These are phyloP conservation scores for Cosmorhoe ocellata DNA, from an alignment of 2,888 invertebrate genomes.

Conservation along the genomic window DNA sequence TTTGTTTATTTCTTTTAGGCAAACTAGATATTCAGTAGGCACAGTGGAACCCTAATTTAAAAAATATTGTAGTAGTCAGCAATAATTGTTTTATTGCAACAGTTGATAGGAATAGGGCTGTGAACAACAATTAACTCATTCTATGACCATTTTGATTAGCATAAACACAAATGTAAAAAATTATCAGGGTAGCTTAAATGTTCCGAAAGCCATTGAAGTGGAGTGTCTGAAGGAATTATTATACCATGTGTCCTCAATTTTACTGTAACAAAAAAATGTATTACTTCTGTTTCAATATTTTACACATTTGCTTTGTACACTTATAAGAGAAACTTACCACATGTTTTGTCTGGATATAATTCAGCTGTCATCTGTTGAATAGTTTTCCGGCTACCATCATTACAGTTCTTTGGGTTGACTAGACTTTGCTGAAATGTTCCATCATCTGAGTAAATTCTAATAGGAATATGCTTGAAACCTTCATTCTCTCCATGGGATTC, in stretches of 20 bases:
- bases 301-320: too few relatives aligned
- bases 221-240: conserved; percentile 92
- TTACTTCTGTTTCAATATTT: too few relatives aligned
- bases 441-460: conserved; percentile 90
- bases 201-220: conserved; percentile 98
- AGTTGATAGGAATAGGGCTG: too few relatives aligned
- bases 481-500: conserved; percentile 90
- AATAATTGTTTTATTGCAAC: too few relatives aligned
- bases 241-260: conserved; percentile 94
- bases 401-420: conserved; percentile 86
- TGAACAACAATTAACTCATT: neutral
- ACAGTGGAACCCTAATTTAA: too few relatives aligned
- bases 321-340: conserved; percentile 47
- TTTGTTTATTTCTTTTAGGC: too few relatives aligned
- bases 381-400: conserved; percentile 87
- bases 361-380: conserved; percentile 87
- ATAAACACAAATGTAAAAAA: conserved; percentile 93
- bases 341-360: conserved; percentile 83
- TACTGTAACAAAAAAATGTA: conserved; percentile 78
- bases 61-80: too few relatives aligned
- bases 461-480: conserved; percentile 94
- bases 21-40: too few relatives aligned
- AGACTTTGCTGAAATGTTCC: conserved; percentile 89
- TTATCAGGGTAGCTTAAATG: conserved; percentile 99
- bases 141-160: conserved; percentile 36